Evolutionary conservation across 2,888 invertebrate genomes (phyloP).

Genomic region (Mythimna vitellina): DNA sequence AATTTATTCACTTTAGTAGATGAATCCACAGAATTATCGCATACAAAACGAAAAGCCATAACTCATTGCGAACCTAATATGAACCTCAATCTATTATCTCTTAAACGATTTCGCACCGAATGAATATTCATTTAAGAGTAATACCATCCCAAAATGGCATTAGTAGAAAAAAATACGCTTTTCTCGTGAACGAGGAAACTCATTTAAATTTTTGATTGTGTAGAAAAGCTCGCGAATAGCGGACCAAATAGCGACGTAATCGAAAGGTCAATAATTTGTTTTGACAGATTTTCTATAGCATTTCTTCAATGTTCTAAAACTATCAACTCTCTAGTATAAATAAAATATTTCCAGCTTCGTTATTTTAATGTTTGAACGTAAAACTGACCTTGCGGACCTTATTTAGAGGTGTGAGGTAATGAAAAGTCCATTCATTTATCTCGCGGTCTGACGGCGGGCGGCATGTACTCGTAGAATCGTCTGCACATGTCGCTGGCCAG

Average conservation of each 20-base stretch:
- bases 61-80: slow-evolving; percentile 85
- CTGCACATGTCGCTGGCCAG: slow-evolving; percentile 79
- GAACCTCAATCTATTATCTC: slow-evolving; percentile 89
- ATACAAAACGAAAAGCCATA: slow-evolving; percentile 82
- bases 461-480: slow-evolving; percentile 69
- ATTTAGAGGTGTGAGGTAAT: slow-evolving; percentile 60
- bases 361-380: slow-evolving; percentile 32
- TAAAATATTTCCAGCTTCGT: neutral
- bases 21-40: slow-evolving; percentile 75
- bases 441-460: slow-evolving; percentile 69
- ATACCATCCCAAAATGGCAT: slow-evolving; percentile 87
- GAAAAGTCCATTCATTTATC: slow-evolving; percentile 72
- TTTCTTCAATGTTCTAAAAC: slow-evolving; percentile 42
- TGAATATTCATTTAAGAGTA: slow-evolving; percentile 90
- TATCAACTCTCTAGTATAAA: slow-evolving; percentile 21
- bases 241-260: slow-evolving; percentile 77
- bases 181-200: slow-evolving; percentile 81
- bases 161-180: slow-evolving; percentile 81
- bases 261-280: slow-evolving; percentile 79
- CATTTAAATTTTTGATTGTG: slow-evolving; percentile 89
- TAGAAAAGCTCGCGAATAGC: slow-evolving; percentile 76
- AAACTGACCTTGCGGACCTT: slow-evolving; percentile 56
- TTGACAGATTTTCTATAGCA: slow-evolving; percentile 61
- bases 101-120: slow-evolving; percentile 88
- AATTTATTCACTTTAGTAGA: slow-evolving; percentile 74